A percentile compares a stretch with the other conserved stretches of the same genome.
Conservation (phyloP, 2,888 invertebrate species). For the Schizotus pectinicornis region DNA sequence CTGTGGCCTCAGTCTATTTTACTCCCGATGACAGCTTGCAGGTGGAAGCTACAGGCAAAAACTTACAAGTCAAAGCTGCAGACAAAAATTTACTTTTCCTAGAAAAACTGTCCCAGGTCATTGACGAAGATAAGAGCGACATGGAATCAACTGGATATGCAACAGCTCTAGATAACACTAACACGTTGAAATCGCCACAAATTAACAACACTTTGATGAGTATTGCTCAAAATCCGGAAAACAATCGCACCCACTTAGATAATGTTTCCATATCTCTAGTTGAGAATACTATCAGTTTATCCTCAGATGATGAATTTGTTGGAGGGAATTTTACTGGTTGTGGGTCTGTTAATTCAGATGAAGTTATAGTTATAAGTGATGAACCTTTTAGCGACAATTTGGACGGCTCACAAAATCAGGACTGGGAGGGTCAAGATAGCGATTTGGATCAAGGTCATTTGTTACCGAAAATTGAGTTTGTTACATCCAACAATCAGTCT, state of each 20-base stretch:
- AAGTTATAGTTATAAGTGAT: slow-evolving; percentile 12
- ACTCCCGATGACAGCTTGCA: slow-evolving; percentile 8
- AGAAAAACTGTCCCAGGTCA: neutral
- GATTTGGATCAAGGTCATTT: neutral
- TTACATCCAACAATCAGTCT: neutral
- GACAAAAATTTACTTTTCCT: slow-evolving; percentile 5
- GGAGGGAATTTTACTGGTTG: too few relatives aligned
- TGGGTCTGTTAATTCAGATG: neutral
- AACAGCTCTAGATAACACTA: too few relatives aligned
- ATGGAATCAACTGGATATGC: too few relatives aligned
- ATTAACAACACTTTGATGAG: too few relatives aligned
- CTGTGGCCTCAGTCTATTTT: slow-evolving; percentile 2
- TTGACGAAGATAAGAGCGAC: neutral
- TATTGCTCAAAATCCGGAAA: too few relatives aligned
- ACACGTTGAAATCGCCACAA: too few relatives aligned
- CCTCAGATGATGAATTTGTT: too few relatives aligned
- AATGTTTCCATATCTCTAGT: too few relatives aligned
- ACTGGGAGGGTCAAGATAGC: too few relatives aligned
- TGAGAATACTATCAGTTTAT: too few relatives aligned
- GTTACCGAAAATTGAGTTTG: neutral
- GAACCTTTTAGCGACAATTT: neutral
- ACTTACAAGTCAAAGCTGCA: neutral
- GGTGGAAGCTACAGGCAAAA: neutral
- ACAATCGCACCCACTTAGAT: too few relatives aligned
- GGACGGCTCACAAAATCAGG: too few relatives aligned